Conservation (phyloP, 2,888 invertebrate species). For the Tortrix viridana region DNA sequence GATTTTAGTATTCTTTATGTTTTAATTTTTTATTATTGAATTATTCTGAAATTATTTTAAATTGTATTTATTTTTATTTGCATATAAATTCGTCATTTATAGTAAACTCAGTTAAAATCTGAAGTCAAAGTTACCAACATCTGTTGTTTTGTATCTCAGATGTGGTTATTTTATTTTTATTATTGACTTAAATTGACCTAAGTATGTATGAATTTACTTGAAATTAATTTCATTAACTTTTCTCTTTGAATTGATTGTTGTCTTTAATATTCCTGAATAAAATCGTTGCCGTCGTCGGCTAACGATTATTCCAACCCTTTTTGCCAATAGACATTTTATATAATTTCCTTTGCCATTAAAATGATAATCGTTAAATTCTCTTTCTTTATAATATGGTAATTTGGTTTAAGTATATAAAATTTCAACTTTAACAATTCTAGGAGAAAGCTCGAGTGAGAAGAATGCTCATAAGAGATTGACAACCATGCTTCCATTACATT, state of each 20-base stretch:
- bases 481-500: conserved; percentile 66
- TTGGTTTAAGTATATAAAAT: conserved; percentile 45
- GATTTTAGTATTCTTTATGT: no score
- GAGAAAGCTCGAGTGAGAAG: conserved; percentile 80
- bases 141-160: no score
- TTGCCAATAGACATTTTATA: conserved; percentile 19
- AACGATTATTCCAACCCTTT: conserved; percentile 18
- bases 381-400: conserved; percentile 39
- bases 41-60: no score
- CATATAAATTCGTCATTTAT: no score
- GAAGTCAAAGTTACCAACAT: no score
- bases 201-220: no score
- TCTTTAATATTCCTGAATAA: conserved; percentile 1
- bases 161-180: no score
- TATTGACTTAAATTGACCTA: no score
- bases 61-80: no score
- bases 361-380: conserved; percentile 30
- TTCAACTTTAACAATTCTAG: conserved; percentile 61
- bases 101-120: no score
- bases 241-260: not conserved
- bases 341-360: conserved; percentile 9
- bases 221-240: not conserved
- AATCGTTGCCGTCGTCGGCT: not conserved
- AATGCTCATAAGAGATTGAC: conserved; percentile 77
- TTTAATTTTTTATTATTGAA: no score